Evolutionary conservation across 2,888 invertebrate genomes (phyloP), one percentile per base, ranked within the genome.

Genomic region (Cynaeus angustus): DNA sequence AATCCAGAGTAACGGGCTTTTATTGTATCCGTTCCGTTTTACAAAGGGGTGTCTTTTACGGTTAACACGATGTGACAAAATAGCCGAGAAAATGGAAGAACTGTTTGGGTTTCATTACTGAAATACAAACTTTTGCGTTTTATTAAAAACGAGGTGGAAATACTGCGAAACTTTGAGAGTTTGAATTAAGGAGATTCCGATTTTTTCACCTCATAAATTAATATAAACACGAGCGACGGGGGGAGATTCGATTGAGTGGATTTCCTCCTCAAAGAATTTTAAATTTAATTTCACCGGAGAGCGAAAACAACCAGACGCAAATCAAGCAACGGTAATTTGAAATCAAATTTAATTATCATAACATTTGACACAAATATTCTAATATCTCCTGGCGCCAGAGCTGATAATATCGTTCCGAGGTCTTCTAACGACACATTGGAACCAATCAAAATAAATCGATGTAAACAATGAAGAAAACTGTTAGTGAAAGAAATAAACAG

Each of bases 1-100:
- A 74, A 78, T 78, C 77, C 70, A 69, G 72, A 75, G 67, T 72
- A 74, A 71, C 74, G 70, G 71, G 52, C 69, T 72, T 73, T 74
- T 73, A 74, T 73, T 74, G 73, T 73, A 72, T 72, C 67, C 69
- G 64, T 71, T 72, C 56, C 71, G 66, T 66, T 67, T 70, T 71
- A 65, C 61, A 59, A 58, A 70, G 30, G 66, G 50, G 30, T 14
- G 38, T 21, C 21, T 21, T 21, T 21, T 21, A 21, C 21, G 12
- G 45, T 16, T 56, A 56, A 66, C 66, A 9, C 26, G 16, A 21
- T 41, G n/a, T 64, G 53, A 45, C 64, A 33, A 65, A 65, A 55
- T 43, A 28, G 16, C 33, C 10, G n/a, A 12, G 56, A 16, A 21
- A 16, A 9, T 13, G 33, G 37, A 21, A 21, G 2, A n/a, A 21